Evolutionary conservation across 2,888 invertebrate species (phyloP).

Genomic region (Metacarcinus magister): DNA sequence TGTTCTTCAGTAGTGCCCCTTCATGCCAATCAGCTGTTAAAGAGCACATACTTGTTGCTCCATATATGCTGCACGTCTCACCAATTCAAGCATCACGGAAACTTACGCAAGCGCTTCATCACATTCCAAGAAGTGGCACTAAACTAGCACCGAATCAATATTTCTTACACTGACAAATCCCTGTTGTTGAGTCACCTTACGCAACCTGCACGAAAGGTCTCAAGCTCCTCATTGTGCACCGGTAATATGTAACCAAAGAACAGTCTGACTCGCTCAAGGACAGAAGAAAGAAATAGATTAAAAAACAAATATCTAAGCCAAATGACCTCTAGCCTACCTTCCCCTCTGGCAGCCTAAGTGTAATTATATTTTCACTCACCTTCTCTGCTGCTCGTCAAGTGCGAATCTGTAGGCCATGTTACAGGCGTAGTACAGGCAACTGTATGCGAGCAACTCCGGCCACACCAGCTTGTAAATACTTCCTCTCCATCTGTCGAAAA

Average conservation of each 20-base stretch:
- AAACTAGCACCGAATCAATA: no score
- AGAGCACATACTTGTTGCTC: no score
- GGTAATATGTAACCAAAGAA: not conserved
- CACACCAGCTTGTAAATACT: constrained; percentile 98
- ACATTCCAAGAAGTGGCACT: no score
- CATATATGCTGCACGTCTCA: no score
- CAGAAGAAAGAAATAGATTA: not conserved
- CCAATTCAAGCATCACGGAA: no score
- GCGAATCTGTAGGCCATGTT: constrained; percentile 93
- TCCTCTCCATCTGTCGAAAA: constrained; percentile 92
- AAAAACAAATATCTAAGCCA: not conserved
- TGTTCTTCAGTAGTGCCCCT: no score
- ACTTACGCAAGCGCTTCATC: no score
- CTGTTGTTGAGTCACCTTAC: not conserved
- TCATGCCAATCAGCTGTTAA: no score
- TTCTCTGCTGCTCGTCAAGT: constrained; percentile 89
- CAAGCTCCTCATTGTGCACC: not conserved
- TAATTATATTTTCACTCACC: constrained; percentile 86
- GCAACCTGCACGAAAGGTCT: not conserved
- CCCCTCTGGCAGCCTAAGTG: not conserved
- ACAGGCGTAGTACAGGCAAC: constrained; percentile 93
- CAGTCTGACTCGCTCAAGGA: not conserved
- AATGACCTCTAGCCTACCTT: not conserved
- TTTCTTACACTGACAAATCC: not conserved
- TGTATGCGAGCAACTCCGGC: constrained; percentile 95